These are phyloP conservation scores for Aphaenogaster floridana DNA, from an alignment of 1,140 invertebrate genomes.

Conservation along the genomic window DNA sequence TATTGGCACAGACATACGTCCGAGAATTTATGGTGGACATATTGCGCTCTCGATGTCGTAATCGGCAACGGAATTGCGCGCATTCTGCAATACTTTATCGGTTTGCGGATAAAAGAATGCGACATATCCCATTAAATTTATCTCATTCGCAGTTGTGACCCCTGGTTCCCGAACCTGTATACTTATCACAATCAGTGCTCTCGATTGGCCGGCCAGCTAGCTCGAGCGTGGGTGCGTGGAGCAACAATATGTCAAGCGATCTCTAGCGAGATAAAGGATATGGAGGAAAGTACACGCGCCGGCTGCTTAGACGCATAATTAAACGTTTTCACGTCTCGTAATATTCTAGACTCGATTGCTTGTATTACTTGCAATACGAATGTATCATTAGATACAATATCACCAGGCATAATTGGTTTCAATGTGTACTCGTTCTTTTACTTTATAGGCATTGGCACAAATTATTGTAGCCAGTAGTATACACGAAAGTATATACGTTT, in stretches of 20 bases:
- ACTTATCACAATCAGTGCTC: slow-evolving; percentile 68
- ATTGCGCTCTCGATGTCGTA: slow-evolving; percentile 3
- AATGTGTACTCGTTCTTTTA: not conserved
- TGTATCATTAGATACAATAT: slow-evolving; percentile 14
- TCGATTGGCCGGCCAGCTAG: slow-evolving; percentile 50
- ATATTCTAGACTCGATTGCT: slow-evolving; percentile 25
- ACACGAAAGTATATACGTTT: not conserved
- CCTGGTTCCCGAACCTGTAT: slow-evolving; percentile 32
- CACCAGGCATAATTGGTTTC: not conserved
- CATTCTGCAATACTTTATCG: slow-evolving; percentile 48
- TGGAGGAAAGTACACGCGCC: slow-evolving; percentile 61
- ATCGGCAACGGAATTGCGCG: slow-evolving; percentile 35
- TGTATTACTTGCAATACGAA: not conserved
- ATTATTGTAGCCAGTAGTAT: not conserved
- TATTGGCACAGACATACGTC: slow-evolving; percentile 13
- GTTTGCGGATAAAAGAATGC: slow-evolving; percentile 23
- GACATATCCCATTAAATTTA: slow-evolving; percentile 68
- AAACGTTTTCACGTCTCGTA: slow-evolving; percentile 57
- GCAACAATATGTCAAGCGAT: slow-evolving; percentile 63
- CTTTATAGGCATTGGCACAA: not conserved
- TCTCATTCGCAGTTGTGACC: slow-evolving; percentile 50
- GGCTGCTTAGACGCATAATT: slow-evolving; percentile 33
- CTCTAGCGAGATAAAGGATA: slow-evolving; percentile 60
- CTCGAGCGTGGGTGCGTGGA: slow-evolving; percentile 56
- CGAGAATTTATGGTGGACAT: slow-evolving; percentile 39